Conservation (phyloP, 1,140 invertebrate species). For the Myzus persicae region DNA sequence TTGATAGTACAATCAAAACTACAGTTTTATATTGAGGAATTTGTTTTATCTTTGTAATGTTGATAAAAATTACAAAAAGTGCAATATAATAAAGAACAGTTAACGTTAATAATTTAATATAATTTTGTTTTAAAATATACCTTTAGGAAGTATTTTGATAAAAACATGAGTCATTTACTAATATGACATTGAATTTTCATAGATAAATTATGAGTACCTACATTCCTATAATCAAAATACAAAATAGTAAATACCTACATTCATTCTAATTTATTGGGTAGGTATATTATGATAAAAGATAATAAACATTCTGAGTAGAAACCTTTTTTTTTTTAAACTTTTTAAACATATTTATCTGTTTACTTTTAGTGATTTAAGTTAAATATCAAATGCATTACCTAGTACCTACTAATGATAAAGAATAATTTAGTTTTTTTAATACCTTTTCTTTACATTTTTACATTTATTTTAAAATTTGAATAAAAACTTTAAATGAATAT, state of each 20-base stretch:
- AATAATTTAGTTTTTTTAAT: too few relatives aligned
- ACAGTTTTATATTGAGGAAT: not conserved
- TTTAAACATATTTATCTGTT: not conserved
- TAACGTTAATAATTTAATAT: not conserved
- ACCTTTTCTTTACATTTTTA: too few relatives aligned
- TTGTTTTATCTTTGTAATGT: not conserved
- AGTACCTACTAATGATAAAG: not conserved
- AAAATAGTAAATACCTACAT: too few relatives aligned
- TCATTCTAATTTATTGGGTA: not conserved
- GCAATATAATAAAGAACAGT: not conserved
- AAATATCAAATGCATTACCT: not conserved
- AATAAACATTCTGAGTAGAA: not conserved
- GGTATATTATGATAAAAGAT: not conserved
- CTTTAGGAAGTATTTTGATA: constrained; percentile 12
- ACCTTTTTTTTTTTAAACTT: not conserved
- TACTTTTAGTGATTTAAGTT: not conserved
- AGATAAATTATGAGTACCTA: not conserved
- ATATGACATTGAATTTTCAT: not conserved
- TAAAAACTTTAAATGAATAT: not conserved
- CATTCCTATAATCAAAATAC: not conserved
- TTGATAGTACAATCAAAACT: not conserved
- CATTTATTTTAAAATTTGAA: not conserved
- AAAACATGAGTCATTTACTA: constrained; percentile 37
- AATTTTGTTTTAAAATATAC: not conserved
- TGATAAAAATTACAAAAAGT: constrained; percentile 7